phyloP scores from a whole-genome alignment of 2,888 invertebrate genomes.

The Stenodema calcarata region DNA sequence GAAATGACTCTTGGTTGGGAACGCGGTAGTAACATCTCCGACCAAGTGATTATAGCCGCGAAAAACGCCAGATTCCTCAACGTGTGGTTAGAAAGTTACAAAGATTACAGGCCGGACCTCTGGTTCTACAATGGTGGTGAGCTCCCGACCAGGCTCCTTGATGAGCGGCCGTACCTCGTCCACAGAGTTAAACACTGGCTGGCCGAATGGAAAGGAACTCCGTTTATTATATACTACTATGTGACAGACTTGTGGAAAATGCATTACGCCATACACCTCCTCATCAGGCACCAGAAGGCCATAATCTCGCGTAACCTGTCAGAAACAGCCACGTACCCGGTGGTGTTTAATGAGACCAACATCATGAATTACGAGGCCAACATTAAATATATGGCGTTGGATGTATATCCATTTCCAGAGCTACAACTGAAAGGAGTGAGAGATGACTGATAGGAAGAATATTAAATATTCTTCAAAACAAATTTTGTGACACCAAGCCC shows the following conservation, averaged over 20 bases:
- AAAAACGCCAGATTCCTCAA: constrained; percentile 59
- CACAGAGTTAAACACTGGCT: constrained; percentile 54
- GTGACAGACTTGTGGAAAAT: constrained; percentile 59
- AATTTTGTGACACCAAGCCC: too few species aligned
- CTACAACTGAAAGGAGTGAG: too few species aligned
- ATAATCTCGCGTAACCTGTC: constrained; percentile 56
- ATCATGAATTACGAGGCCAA: constrained; percentile 34
- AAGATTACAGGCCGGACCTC: constrained; percentile 56
- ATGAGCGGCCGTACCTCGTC: constrained; percentile 59
- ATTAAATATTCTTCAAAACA: too few species aligned
- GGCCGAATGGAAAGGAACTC: constrained; percentile 60
- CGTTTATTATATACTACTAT: constrained; percentile 56
- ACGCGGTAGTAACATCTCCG: constrained; percentile 53
- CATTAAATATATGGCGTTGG: constrained; percentile 44
- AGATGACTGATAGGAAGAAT: too few species aligned
- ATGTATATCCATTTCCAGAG: not conserved
- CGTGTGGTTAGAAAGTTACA: constrained; percentile 59
- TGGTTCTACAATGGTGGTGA: constrained; percentile 63
- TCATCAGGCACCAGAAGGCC: constrained; percentile 59
- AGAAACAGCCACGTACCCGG: constrained; percentile 42
- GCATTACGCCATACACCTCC: constrained; percentile 60
- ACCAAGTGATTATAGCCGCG: constrained; percentile 58
- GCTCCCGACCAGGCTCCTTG: constrained; percentile 60
- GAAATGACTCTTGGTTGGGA: constrained; percentile 60
- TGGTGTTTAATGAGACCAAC: constrained; percentile 45